These are phyloP conservation scores for Xanthorhoe designata DNA, from an alignment of 2,888 invertebrate genomes.

Conservation along the genomic window DNA sequence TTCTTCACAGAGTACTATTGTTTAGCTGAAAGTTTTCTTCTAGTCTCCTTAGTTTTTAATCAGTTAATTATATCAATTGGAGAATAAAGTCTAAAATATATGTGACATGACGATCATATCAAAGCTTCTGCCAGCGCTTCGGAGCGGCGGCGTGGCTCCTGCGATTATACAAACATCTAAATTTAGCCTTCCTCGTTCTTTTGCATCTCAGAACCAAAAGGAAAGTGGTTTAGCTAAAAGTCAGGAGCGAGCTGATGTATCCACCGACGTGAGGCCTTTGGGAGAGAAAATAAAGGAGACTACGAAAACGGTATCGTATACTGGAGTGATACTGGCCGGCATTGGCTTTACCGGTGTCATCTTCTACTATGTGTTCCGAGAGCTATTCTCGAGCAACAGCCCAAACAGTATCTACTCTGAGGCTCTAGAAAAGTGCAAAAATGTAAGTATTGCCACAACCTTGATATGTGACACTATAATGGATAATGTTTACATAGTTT, in stretches of 20 bases:
- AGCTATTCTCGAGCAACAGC: constrained; percentile 95
- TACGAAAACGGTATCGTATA: constrained; percentile 94
- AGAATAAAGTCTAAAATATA: not conserved
- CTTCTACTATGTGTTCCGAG: constrained; percentile 93
- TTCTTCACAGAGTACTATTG: too few species aligned
- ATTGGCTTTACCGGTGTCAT: constrained; percentile 93
- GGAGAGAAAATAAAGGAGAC: constrained; percentile 95
- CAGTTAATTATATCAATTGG: not conserved
- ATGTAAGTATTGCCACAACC: constrained; percentile 67
- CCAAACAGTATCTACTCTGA: constrained; percentile 93
- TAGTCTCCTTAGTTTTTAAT: not conserved
- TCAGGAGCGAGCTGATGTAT: constrained; percentile 72
- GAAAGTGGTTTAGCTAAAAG: constrained; percentile 67
- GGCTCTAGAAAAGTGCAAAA: constrained; percentile 90
- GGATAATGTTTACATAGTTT: constrained; percentile 36
- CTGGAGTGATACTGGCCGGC: constrained; percentile 92
- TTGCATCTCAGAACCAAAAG: constrained; percentile 64
- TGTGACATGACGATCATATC: constrained; percentile 71
- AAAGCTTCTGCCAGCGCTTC: constrained; percentile 66
- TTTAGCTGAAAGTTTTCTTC: too few species aligned
- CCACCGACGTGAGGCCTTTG: constrained; percentile 87
- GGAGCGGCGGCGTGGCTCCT: constrained; percentile 58
- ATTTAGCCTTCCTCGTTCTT: constrained; percentile 56
- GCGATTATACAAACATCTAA: constrained; percentile 55
- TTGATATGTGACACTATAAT: constrained; percentile 26